Evolutionary conservation across 2,113 vertebrate species (phyloP).

Genomic region (Oostethus manadensis): DNA sequence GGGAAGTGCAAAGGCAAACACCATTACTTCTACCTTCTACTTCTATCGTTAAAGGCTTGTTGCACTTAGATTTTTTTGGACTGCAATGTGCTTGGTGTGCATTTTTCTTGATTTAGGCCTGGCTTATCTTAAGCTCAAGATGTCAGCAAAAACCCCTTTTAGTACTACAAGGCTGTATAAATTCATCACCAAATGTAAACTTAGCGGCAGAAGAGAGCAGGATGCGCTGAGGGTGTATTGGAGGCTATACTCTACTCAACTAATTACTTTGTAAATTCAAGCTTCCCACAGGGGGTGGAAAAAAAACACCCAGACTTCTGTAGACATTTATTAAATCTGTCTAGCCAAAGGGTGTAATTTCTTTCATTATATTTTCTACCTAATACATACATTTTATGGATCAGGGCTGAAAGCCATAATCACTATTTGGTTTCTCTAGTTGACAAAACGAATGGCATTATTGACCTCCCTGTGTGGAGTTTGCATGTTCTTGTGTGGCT

Average conservation of each 20-base stretch:
- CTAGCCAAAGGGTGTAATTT: constrained; percentile 28
- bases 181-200: constrained; percentile 70
- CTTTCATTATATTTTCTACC: constrained; percentile 18
- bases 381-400: constrained; percentile 11
- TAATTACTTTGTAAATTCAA: constrained; percentile 65
- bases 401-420: constrained; percentile 1
- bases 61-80: constrained; percentile 56
- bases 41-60: constrained; percentile 40
- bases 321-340: constrained; percentile 38
- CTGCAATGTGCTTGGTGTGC: constrained; percentile 56
- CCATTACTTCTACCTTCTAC: no score
- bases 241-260: constrained; percentile 59
- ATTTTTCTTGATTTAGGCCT: constrained; percentile 69
- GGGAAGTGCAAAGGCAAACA: constrained; percentile 45
- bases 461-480: no score
- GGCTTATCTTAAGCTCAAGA: constrained; percentile 66
- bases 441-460: no score
- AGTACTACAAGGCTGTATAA: constrained; percentile 60
- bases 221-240: constrained; percentile 49
- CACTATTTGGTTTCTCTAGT: constrained; percentile 6
- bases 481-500: no score
- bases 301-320: constrained; percentile 29
- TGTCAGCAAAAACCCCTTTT: constrained; percentile 63
- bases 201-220: constrained; percentile 50
- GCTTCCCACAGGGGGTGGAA: constrained; percentile 26